phyloP scores from a whole-genome alignment of 2,888 invertebrate species.

The Campoplex nolae region DNA sequence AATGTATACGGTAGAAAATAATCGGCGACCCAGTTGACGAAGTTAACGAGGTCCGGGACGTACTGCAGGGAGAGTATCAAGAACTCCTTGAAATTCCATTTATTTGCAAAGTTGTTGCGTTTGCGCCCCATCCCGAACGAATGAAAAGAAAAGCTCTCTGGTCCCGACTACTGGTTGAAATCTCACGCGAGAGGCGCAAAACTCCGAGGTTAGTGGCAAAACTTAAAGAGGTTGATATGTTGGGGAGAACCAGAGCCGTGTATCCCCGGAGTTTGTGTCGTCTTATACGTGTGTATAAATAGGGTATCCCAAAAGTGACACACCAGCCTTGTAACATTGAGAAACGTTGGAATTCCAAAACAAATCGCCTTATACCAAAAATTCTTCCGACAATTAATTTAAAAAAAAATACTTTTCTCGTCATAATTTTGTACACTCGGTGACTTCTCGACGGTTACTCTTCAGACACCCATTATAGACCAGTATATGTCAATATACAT shows the following conservation, averaged over 20 bases:
- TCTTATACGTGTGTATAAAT: conserved; percentile 1
- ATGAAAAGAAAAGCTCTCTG: conserved; percentile 59
- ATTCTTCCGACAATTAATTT: not conserved
- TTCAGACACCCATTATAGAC: not conserved
- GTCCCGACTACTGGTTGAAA: conserved; percentile 40
- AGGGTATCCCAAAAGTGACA: not conserved
- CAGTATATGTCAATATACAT: not conserved
- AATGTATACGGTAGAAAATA: conserved; percentile 2
- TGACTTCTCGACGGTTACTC: not conserved
- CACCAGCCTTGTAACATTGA: not conserved
- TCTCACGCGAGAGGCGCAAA: conserved; percentile 47
- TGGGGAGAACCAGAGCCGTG: conserved; percentile 27
- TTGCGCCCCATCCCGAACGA: conserved; percentile 39
- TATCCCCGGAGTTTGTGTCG: conserved; percentile 37
- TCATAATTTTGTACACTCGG: not conserved
- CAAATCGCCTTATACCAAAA: not conserved
- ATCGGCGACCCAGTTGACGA: conserved; percentile 51
- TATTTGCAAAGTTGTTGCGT: conserved; percentile 47
- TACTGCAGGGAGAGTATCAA: conserved; percentile 33
- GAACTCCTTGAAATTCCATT: conserved; percentile 58
- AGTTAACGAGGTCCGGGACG: conserved; percentile 49
- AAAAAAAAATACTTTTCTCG: not conserved
- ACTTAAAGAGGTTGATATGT: conserved; percentile 36
- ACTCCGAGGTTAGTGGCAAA: conserved; percentile 57
- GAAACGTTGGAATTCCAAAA: not conserved